Evolutionary conservation across 92 coral and sea anemone species (phyloP), one percentile per base, ranked within the genome.

Genomic region (Parazoanthus atlanticus): DNA sequence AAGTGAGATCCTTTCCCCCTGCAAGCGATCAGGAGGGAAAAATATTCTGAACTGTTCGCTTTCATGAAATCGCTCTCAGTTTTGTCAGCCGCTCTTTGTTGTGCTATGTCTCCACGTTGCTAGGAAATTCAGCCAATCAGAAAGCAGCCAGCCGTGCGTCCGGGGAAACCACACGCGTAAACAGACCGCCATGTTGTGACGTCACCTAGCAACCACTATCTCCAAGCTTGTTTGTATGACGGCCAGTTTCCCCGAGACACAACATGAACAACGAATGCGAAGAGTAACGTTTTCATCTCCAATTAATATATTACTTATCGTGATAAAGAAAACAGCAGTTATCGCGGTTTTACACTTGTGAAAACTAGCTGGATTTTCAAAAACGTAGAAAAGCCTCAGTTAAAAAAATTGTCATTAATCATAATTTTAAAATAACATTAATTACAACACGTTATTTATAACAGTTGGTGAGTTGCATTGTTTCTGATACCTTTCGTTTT

Each of bases 31-130:
- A 40, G 23, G 38, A 56, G 84, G 71, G 71, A 61, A 52, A 74
- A 66, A 81, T 76, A 52, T 31, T 82, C 84, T 67, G 29, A 71
- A 89, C 90, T 91, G 47, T 46, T 73, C 81, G 84, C 82, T 90
- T 91, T 91, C 93, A 91, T 88, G 86, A 83, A 90, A 90, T 89
- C 90, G 90, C 96, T 93, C 88, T 89, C 85, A 80, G 89, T 94
- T 96, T 95, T 95, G 98, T 94, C 95, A 92, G 96, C 91, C 96
- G 99, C 98, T 92, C 93, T 94, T 95, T 94, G 94, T 95, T 94
- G 93, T 95, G 95, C 93, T 86, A 71, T 95, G 84, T 81, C 91
- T 95, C 98, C 94, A 93, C 98, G 98, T 95, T 95, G 98, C 98
- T 94, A 93, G 94, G 99, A 90, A 92, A 97, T 91, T 83, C 88